Conservation (phyloP, 2,888 invertebrate species). For the Trichogramma dendrolimi region DNA sequence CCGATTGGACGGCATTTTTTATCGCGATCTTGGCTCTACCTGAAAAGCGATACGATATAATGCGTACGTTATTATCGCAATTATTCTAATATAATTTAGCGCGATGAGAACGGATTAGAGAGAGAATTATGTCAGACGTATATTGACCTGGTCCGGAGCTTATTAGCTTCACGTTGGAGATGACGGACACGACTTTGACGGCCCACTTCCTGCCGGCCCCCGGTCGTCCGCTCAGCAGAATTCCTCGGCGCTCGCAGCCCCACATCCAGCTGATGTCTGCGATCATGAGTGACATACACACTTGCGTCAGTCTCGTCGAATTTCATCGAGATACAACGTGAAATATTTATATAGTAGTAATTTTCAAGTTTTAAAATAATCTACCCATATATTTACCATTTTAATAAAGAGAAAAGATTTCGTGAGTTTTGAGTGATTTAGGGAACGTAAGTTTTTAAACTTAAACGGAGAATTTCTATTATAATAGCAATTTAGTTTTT, state of each 20-base stretch:
- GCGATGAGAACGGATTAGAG: background rate
- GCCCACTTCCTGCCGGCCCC: constrained; percentile 48
- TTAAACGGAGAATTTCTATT: too few relatives aligned
- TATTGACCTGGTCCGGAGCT: constrained; percentile 44
- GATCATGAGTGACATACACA: background rate
- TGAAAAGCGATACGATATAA: constrained; percentile 37
- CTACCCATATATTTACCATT: too few relatives aligned
- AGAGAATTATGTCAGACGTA: background rate
- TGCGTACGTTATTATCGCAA: background rate
- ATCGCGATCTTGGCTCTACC: constrained; percentile 79
- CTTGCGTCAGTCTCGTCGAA: background rate
- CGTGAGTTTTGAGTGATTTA: too few relatives aligned
- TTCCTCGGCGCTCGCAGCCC: constrained; percentile 41
- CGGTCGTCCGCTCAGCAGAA: constrained; percentile 45
- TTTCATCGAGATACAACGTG: too few relatives aligned
- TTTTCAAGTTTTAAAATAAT: too few relatives aligned
- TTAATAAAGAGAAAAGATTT: too few relatives aligned
- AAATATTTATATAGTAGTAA: too few relatives aligned
- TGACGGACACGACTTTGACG: constrained; percentile 38
- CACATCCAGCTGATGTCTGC: constrained; percentile 45
- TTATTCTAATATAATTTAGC: background rate
- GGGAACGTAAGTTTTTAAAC: too few relatives aligned
- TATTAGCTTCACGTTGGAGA: constrained; percentile 42
- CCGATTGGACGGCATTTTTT: constrained; percentile 70
- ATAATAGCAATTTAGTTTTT: too few relatives aligned